phyloP scores from a whole-genome alignment of 2,113 vertebrate genomes.

The Xiphophorus couchianus region DNA sequence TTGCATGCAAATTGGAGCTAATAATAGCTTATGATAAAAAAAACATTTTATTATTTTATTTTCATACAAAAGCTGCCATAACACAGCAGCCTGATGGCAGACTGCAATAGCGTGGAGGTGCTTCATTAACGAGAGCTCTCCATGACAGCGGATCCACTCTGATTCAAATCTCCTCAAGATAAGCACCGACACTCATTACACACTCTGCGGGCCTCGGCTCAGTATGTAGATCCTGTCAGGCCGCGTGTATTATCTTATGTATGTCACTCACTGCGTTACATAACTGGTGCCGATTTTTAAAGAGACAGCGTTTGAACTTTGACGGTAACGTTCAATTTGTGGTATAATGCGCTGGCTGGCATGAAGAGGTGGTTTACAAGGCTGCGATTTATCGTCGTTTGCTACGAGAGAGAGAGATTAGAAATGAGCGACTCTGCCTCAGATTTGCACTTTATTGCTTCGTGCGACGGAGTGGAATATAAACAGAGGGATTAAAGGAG shows the following conservation, averaged over 20 bases:
- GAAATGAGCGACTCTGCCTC: conserved; percentile 2
- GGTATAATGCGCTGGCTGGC: not conserved
- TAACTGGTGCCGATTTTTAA: conserved; percentile 10
- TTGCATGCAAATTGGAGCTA: conserved; percentile 2
- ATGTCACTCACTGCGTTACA: conserved; percentile 15
- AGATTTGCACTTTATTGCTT: conserved; percentile 11
- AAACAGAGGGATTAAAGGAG: conserved; percentile 22
- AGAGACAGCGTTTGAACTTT: not conserved
- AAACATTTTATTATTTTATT: conserved; percentile 27
- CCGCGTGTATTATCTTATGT: conserved; percentile 4
- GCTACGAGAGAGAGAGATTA: not conserved
- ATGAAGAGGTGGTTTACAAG: not conserved
- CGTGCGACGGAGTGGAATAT: conserved; percentile 11
- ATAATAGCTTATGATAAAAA: conserved; percentile 36
- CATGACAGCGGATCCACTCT: conserved; percentile 17
- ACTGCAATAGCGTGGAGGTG: not conserved
- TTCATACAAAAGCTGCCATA: conserved; percentile 32
- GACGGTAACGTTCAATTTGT: not conserved
- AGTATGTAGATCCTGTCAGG: conserved; percentile 1
- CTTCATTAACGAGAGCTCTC: conserved; percentile 27
- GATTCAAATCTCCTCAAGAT: conserved; percentile 14
- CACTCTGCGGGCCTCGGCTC: not conserved
- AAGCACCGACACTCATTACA: conserved; percentile 8
- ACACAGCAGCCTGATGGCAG: conserved; percentile 18
- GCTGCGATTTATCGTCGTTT: not conserved